Evolutionary conservation across 2,113 vertebrate species (phyloP).

Genomic region (Acinonyx jubatus): DNA sequence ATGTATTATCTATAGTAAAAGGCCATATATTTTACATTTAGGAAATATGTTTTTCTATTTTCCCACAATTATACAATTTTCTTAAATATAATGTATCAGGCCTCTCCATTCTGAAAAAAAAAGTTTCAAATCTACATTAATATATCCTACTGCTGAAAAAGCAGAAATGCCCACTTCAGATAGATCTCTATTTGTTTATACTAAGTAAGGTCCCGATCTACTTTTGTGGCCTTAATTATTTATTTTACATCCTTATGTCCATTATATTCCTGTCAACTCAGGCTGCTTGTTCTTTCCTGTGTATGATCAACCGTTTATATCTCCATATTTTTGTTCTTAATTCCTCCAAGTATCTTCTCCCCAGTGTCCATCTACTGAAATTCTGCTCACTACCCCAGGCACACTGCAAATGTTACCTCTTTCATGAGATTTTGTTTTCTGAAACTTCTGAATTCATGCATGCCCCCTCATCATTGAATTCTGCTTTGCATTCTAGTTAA

Average conservation of each 20-base stretch:
- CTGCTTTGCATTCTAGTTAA: not conserved
- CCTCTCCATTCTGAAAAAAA: not conserved
- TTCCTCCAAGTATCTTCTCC: not conserved
- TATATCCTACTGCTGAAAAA: not conserved
- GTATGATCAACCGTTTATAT: not conserved
- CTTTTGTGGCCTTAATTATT: not conserved
- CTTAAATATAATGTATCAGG: not conserved
- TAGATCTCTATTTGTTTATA: not conserved
- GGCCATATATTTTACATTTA: conserved; percentile 10
- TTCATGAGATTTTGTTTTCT: not conserved
- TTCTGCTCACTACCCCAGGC: not conserved
- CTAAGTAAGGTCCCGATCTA: not conserved
- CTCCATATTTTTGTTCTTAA: not conserved
- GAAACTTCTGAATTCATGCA: not conserved
- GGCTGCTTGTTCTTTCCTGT: not conserved
- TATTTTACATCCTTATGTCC: not conserved
- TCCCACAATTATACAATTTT: not conserved
- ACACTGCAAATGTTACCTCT: not conserved
- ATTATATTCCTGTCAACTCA: not conserved
- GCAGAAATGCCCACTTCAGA: not conserved
- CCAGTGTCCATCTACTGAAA: not conserved
- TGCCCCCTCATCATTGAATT: not conserved
- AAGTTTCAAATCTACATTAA: not conserved
- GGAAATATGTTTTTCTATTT: conserved; percentile 1
- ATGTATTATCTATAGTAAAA: not conserved